Conservation (phyloP, 2,888 invertebrate genomes). For the Scaptomyza caliginosa region DNA sequence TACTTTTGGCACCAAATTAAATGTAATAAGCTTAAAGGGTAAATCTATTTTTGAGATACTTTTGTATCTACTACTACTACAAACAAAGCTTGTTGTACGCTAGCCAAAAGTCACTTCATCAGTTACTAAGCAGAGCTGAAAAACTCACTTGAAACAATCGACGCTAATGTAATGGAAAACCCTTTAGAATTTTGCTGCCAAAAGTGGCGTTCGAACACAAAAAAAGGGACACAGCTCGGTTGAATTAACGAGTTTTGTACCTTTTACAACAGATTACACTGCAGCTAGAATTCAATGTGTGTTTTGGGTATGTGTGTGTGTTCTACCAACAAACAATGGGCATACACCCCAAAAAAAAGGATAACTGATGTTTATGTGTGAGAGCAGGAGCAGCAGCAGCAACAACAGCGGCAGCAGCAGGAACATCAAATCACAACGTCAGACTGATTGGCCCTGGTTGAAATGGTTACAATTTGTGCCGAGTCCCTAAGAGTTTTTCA, state of each 20-base stretch:
- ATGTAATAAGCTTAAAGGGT: conserved; percentile 29
- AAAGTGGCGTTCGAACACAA: conserved; percentile 21
- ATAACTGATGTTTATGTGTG: conserved; percentile 5
- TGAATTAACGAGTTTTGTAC: conserved; percentile 59
- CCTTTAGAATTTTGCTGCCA: conserved; percentile 41
- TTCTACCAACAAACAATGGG: conserved; percentile 34
- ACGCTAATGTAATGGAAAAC: conserved; percentile 60
- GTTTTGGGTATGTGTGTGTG: conserved; percentile 8
- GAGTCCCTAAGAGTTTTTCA: conserved; percentile 71
- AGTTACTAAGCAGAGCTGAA: conserved; percentile 23
- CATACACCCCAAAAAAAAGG: conserved; percentile 4
- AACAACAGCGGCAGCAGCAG: conserved; percentile 3
- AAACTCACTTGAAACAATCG: conserved; percentile 41
- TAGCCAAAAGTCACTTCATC: conserved; percentile 40
- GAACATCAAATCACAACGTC: conserved; percentile 25
- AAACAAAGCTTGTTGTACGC: not conserved
- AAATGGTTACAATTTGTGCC: conserved; percentile 52
- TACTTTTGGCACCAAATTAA: conserved; percentile 31
- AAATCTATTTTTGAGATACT: conserved; percentile 11
- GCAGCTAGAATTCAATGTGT: conserved; percentile 44
- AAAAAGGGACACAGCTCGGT: conserved; percentile 33
- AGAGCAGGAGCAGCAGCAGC: conserved; percentile 13
- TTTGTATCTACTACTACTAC: not conserved
- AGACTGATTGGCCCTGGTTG: conserved; percentile 59
- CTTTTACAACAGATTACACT: conserved; percentile 73